Base-by-base conservation (phyloP, 2,888 invertebrate species). In the Brenthis daphne region DNA sequence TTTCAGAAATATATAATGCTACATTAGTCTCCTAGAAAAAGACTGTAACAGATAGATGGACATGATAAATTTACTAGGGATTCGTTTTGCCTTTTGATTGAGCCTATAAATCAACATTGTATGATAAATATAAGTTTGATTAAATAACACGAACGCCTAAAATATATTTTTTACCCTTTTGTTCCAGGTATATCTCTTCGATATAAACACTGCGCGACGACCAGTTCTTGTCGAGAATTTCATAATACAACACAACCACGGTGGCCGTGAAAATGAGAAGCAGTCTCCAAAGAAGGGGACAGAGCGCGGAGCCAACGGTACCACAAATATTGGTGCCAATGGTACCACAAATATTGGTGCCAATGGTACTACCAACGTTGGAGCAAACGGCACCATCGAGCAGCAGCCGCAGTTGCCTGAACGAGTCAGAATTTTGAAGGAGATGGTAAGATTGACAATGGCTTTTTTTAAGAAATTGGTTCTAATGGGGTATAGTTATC, bases 171-270 rank as follows among this genome's bases (percentile, higher is more conserved):
- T 16, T 56, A 43, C 11, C 2, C 11, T 3, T 43, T 11, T 11
- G 11, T 11, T 56, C 2, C 79, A 93, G 90, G 84, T 93, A 1
- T 93, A 93, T 74, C 77, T 93, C 0, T 93, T 88, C 81, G 93
- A 93, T 74, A 85, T 93, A 76, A 91, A 93, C 82, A 76, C 85
- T 0, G 87, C 85, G 0, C 79, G 85, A 2, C 77, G 85, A 13
- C 92, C 92, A 0, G 85, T 87, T 0, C 76, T 93, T 0, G 86
- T 93, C 1, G 93, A 93, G 70, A 90, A 89, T 73, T 93, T 90
- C 78, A 89, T 93, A 53, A 91, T 92, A 60, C 87, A 89, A 67
- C 89, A 92, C 81, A 90, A 92, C 77, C 90, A 91, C 77, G 85
- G 86, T 20, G 80, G 85, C 72, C 82, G 87, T 24, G 85, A 85